Percentiles rank a stretch among this genome's conserved stretches.
Conservation (phyloP, 2,797 vertebrate species). For the Onychomys torridus region DNA sequence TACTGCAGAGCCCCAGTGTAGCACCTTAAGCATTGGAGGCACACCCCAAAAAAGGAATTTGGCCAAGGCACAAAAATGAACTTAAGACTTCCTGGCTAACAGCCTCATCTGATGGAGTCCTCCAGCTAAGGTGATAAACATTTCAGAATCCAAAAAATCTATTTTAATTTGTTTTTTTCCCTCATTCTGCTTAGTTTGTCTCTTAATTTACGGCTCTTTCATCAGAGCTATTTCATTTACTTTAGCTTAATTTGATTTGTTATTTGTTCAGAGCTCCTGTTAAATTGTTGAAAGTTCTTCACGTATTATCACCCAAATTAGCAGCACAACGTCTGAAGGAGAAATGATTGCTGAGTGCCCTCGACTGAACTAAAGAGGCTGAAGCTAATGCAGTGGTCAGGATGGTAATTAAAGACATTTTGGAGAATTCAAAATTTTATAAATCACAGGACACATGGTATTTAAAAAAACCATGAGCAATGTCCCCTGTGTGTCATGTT, state of each 20-base stretch:
- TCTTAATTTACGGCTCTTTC: conserved; percentile 52
- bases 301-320: conserved; percentile 56
- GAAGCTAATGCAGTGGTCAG: conserved; percentile 45
- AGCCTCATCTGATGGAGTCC: neutral
- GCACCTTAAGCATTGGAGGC: neutral
- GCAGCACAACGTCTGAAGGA: conserved; percentile 40
- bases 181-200: conserved; percentile 53
- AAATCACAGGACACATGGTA: conserved; percentile 53
- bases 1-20: neutral
- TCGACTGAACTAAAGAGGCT: conserved; percentile 26
- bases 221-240: conserved; percentile 58
- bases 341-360: conserved; percentile 66
- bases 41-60: neutral
- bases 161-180: conserved; percentile 68
- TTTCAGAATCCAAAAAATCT: conserved; percentile 52
- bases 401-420: conserved; percentile 56
- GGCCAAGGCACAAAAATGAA: conserved; percentile 59
- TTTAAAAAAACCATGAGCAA: conserved; percentile 24
- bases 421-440: conserved; percentile 47
- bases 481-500: neutral
- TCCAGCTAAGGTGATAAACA: neutral
- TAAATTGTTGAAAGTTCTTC: conserved; percentile 55
- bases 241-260: conserved; percentile 60
- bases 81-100: neutral
- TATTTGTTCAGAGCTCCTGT: conserved; percentile 61